phyloP scores from a whole-genome alignment of 2,888 invertebrate genomes.

The Falcaria lacertinaria region DNA sequence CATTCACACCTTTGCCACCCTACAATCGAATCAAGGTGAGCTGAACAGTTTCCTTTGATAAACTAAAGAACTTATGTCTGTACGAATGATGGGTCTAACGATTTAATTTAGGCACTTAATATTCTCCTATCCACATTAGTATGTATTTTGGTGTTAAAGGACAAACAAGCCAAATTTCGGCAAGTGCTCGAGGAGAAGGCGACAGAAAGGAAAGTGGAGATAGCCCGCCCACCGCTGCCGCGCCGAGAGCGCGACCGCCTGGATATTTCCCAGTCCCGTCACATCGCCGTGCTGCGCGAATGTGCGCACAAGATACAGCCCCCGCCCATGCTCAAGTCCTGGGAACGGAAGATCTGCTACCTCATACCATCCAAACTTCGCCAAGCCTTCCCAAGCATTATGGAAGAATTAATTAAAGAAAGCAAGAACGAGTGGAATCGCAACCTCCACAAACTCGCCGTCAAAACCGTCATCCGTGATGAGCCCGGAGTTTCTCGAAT shows the following conservation, averaged over 20 bases:
- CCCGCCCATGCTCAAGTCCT: constrained; percentile 80
- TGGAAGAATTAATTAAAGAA: constrained; percentile 76
- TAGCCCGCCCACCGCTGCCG: constrained; percentile 45
- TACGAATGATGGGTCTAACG: too few relatives aligned
- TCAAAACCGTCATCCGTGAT: constrained; percentile 81
- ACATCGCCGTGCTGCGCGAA: constrained; percentile 76
- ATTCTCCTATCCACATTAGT: too few relatives aligned
- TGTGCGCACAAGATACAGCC: constrained; percentile 80
- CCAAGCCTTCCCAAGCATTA: constrained; percentile 73
- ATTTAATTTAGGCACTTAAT: too few relatives aligned
- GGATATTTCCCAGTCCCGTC: constrained; percentile 69
- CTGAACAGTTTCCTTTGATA: neutral
- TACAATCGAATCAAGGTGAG: constrained; percentile 67
- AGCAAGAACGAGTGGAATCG: constrained; percentile 79
- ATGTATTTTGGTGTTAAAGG: constrained; percentile 41
- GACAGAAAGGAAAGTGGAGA: constrained; percentile 51
- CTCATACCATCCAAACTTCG: constrained; percentile 78
- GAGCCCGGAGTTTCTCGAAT: constrained; percentile 74
- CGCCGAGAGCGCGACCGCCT: constrained; percentile 65
- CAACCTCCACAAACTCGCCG: constrained; percentile 81
- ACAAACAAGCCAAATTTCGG: constrained; percentile 61
- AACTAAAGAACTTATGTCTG: too few relatives aligned
- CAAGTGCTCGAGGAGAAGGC: constrained; percentile 64
- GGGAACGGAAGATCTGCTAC: constrained; percentile 80
- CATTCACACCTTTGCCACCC: constrained; percentile 60